phyloP scores from a whole-genome alignment of 2,888 invertebrate species.

The Trachelus troglodyta region DNA sequence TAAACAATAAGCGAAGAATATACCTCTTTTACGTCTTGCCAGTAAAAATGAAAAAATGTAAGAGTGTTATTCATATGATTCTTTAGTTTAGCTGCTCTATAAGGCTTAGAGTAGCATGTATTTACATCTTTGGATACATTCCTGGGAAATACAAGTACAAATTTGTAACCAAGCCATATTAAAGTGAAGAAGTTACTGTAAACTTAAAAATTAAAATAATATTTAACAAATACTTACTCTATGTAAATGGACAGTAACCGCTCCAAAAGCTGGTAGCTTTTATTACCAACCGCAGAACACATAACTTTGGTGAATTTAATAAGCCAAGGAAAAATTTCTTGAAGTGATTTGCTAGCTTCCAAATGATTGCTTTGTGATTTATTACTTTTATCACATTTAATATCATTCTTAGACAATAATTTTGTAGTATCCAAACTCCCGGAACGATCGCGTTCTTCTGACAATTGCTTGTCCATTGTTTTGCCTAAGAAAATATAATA shows the following conservation, averaged over 20 bases:
- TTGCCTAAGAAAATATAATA: neutral
- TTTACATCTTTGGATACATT: constrained; percentile 52
- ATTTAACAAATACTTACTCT: constrained; percentile 35
- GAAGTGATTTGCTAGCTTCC: constrained; percentile 19
- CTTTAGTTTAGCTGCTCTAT: constrained; percentile 53
- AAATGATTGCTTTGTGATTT: neutral
- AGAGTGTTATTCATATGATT: constrained; percentile 56
- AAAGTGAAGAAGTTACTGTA: neutral
- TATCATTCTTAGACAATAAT: neutral
- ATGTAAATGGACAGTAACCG: constrained; percentile 45
- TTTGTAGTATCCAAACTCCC: neutral
- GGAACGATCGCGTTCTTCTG: neutral
- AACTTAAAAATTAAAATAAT: neutral
- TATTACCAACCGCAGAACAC: constrained; percentile 41
- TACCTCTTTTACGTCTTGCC: constrained; percentile 62
- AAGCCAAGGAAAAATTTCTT: constrained; percentile 46
- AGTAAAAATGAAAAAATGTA: constrained; percentile 62
- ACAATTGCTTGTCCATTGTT: neutral
- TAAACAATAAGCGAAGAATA: constrained; percentile 14
- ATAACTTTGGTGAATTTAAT: constrained; percentile 42
- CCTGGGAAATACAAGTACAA: constrained; percentile 36
- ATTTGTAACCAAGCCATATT: neutral
- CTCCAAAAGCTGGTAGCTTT: constrained; percentile 40
- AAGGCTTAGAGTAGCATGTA: constrained; percentile 45
- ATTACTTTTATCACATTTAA: neutral